Base-by-base conservation (phyloP, 2,888 invertebrate species). In the Rhopalosiphum nymphaeae region DNA sequence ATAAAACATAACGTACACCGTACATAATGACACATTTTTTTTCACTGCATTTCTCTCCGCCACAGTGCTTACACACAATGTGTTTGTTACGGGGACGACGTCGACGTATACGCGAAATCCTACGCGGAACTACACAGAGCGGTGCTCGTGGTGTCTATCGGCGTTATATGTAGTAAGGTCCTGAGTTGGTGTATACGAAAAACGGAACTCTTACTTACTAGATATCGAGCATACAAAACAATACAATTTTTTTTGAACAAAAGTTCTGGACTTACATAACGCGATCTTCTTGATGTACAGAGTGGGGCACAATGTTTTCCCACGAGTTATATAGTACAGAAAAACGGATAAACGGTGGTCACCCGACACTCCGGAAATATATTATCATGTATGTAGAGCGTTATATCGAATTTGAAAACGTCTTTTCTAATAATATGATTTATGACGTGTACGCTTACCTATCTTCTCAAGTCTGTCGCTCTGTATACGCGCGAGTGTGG, bases 11-110 rank as follows among this genome's bases (percentile, higher is more conserved):
- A 78, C 36, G 67, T 78, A 36, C 36, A 36, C 21, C 1, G 36
- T 78, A 25, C 36, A 78, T 78, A 57, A 57, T 57, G 57, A 57
- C 89, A 57, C 42, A 26, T 89, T 89, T 57, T 89, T 57, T 89
- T 57, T 89, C 57, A 16, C 26, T 29, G 56, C 42, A 56, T 25
- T 57, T 56, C 25, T 89, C 26, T 49, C 87, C n/a, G 3, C 29
- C 29, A 44, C 46, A 16, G 13, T 29, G 46, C 16, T 21, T 53
- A 53, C 36, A 78, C 36, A 67, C n/a, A 36, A 21, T 67, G 67
- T 78, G 36, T 36, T 36, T 21, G 36, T 78, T 78, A 36, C 78
- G 78, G 36, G 3, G 21, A 78, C 78, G 21, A 78, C 7, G 36
- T 67, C n/a, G 16, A n/a, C 67, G 67, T 78, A 78, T 78, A 36